These are phyloP conservation scores for Nibea albiflora DNA, from an alignment of 2,113 vertebrate genomes.

Conservation along the genomic window DNA sequence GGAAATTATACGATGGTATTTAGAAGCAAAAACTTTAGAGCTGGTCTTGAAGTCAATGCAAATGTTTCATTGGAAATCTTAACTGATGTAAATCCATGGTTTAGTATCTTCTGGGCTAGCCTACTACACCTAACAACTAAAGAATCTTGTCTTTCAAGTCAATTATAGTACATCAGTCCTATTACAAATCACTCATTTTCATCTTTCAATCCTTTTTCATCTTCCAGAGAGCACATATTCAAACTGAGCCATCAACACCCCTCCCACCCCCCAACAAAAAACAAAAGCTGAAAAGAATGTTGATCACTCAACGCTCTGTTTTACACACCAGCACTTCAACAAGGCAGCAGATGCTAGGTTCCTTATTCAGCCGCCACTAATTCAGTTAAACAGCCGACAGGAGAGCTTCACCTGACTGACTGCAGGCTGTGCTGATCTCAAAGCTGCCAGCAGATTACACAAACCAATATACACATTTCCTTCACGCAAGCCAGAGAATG, in stretches of 20 bases:
- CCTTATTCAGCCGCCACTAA: conserved; percentile 20
- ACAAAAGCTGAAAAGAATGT: neutral
- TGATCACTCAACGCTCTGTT: neutral
- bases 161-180: neutral
- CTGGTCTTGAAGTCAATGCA: no score
- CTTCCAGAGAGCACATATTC: conserved; percentile 43
- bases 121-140: neutral
- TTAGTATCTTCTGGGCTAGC: neutral
- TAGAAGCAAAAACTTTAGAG: neutral
- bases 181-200: neutral
- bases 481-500: conserved; percentile 1
- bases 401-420: conserved; percentile 37
- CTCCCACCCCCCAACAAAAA: neutral
- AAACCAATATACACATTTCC: neutral
- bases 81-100: neutral
- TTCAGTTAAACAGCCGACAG: conserved; percentile 37
- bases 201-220: neutral
- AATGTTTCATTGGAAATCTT: conserved; percentile 6
- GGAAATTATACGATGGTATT: neutral
- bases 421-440: conserved; percentile 33
- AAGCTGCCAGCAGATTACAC: conserved; percentile 26
- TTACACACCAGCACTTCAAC: neutral
- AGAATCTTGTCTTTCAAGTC: neutral
- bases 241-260: conserved; percentile 10
- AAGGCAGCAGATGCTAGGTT: conserved; percentile 34